Evolutionary conservation across 92 coral and sea anemone species (phyloP), one percentile per base, ranked within the genome.

Genomic region (Parazoanthus atlanticus): DNA sequence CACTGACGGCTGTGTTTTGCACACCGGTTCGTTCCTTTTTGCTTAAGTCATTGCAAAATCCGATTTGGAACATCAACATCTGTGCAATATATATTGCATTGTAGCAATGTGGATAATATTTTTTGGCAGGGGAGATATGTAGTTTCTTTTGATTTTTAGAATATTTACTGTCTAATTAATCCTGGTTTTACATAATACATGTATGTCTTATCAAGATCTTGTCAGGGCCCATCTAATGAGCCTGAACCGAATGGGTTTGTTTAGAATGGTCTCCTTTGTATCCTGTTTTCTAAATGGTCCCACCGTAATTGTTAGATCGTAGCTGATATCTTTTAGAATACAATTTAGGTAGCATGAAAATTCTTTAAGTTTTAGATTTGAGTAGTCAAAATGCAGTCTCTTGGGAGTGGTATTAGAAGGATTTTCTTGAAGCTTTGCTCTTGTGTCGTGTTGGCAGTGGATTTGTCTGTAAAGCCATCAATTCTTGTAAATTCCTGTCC

Each of bases 201-300:
- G 38, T 36, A 17, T 34, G 54, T 81, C 43, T 32, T 25, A 56
- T 56, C 34, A 33, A 56, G 28, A 61, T 61, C 69, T 30, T 79
- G 83, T 52, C 80, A 23, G 25, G 52, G 80, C 80, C 10, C 76
- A 30, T 32, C 26, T 41, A 81, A 81, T 54, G 73, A 58, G 71
- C 28, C 73, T 21, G 73, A 81, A 58, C 85, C 16, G 32, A 34
- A 29, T 41, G 82, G 82, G 66, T 84, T 70, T 34, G 86, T 61
- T 58, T 61, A 26, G 34, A 64, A 69, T 67, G 12, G n/a, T 26
- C 31, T 34, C 72, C 86, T 61, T 82, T 82, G 86, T 82, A 25
- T 25, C 34, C 65, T 34, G 43, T 75, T 36, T 74, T 32, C 8
- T 8, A 25, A 9, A 33, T 31, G 21, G 36, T n/a, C 8, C 36